Conservation (phyloP, 2,888 invertebrate species). For the Calliphora vomitoria region DNA sequence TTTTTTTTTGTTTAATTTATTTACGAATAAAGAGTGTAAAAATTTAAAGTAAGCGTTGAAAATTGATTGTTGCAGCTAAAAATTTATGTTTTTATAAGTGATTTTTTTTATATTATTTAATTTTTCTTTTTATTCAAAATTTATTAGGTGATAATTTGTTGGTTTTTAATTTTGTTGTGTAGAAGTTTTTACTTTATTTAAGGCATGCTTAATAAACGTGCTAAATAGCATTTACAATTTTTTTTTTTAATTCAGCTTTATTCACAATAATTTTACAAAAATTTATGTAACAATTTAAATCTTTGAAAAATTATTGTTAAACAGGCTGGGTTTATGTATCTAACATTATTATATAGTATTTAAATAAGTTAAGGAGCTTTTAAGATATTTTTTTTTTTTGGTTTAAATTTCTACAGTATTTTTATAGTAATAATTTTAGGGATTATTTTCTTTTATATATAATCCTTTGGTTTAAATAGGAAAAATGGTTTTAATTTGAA, state of each 20-base stretch:
- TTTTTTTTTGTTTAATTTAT: constrained; percentile 28
- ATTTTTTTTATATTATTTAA: constrained; percentile 31
- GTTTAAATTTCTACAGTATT: constrained; percentile 18
- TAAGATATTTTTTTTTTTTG: not conserved
- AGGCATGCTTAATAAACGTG: constrained; percentile 73
- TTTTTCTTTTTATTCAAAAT: constrained; percentile 38
- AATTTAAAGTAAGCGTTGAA: constrained; percentile 75
- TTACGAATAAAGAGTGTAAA: constrained; percentile 63
- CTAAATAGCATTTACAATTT: constrained; percentile 46
- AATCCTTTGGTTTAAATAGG: not conserved
- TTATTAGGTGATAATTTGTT: constrained; percentile 43
- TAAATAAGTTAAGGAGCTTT: constrained; percentile 2
- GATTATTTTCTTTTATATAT: not conserved
- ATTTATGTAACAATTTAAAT: not conserved
- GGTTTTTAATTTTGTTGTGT: constrained; percentile 48
- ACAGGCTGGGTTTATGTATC: not conserved
- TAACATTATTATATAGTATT: not conserved
- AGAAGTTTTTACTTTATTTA: constrained; percentile 56
- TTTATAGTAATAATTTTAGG: not conserved
- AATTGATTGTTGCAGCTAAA: constrained; percentile 77
- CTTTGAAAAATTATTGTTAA: not conserved
- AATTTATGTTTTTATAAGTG: constrained; percentile 51
- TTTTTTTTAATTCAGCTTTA: constrained; percentile 2
- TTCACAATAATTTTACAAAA: not conserved
- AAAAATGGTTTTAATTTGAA: not conserved